These are phyloP conservation scores for Spizaetus ornatus DNA, from an alignment of 2,113 vertebrate genomes.

Conservation along the genomic window DNA sequence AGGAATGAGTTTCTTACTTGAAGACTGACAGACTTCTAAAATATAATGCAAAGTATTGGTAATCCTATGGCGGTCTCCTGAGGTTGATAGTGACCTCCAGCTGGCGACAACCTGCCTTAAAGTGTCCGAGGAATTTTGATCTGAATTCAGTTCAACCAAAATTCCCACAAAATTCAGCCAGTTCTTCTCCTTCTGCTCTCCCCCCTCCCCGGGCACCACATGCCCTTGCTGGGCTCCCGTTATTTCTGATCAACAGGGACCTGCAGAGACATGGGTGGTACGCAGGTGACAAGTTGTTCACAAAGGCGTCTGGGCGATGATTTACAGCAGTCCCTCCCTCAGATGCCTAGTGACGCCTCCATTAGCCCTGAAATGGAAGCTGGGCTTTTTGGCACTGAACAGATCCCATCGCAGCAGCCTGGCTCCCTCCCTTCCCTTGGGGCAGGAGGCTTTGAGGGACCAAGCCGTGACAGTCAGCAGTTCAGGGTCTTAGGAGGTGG, in stretches of 20 bases:
- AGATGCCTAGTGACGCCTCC: background rate
- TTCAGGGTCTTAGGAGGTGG: background rate
- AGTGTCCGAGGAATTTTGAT: background rate
- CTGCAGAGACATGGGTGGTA: background rate
- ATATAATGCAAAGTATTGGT: background rate
- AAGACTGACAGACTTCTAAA: background rate
- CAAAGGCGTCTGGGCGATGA: background rate
- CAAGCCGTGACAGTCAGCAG: background rate
- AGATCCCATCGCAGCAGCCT: background rate
- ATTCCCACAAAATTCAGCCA: background rate
- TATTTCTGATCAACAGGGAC: background rate
- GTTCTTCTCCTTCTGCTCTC: background rate
- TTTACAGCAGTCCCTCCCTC: background rate
- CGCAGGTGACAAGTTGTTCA: background rate
- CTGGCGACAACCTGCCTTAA: background rate
- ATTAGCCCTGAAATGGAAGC: background rate
- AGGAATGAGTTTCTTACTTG: background rate
- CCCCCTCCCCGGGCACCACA: fast-evolving
- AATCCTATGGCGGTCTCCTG: background rate
- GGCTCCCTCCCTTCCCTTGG: background rate
- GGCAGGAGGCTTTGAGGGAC: background rate
- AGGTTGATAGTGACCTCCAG: background rate
- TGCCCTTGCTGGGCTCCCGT: background rate
- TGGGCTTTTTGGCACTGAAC: background rate
- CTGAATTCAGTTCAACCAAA: background rate